Evolutionary conservation across 2,888 invertebrate species (phyloP).

Genomic region (Drosophila paranaensis): DNA sequence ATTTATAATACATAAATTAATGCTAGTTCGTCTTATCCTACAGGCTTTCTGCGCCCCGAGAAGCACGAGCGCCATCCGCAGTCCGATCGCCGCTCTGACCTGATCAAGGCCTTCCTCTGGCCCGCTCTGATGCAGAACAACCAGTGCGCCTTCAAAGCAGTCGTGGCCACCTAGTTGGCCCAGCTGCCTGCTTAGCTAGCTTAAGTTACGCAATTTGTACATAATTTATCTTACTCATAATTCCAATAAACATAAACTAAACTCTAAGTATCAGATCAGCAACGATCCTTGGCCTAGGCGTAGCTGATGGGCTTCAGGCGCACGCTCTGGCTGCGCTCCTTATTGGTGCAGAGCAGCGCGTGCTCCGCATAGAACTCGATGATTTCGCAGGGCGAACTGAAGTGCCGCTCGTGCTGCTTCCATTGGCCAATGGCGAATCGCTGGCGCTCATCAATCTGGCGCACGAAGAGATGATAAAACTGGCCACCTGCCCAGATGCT

Average conservation of each 20-base stretch:
- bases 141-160: conserved; percentile 92
- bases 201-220: conserved; percentile 61
- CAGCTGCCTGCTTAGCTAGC: conserved; percentile 2
- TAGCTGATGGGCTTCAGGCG: conserved; percentile 78
- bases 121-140: conserved; percentile 92
- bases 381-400: conserved; percentile 82
- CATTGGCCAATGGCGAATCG: conserved; percentile 82
- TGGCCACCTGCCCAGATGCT: conserved; percentile 82
- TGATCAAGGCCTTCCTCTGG: conserved; percentile 93
- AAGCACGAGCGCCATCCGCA: conserved; percentile 92
- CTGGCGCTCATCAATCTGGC: conserved; percentile 76
- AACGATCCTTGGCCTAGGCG: conserved; percentile 34
- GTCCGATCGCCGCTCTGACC: conserved; percentile 90
- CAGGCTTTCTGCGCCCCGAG: conserved; percentile 89
- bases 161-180: conserved; percentile 90
- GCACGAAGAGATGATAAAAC: conserved; percentile 83
- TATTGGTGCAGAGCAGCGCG: conserved; percentile 83
- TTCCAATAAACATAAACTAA: conserved; percentile 60
- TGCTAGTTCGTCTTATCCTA: neutral
- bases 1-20: neutral
- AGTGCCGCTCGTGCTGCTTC: conserved; percentile 81
- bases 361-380: conserved; percentile 83
- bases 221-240: conserved; percentile 53
- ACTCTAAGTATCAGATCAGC: conserved; percentile 6
- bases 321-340: conserved; percentile 76